Conservation (phyloP, 2,888 invertebrate genomes). For the Sinopyrophorus schimmeli region DNA sequence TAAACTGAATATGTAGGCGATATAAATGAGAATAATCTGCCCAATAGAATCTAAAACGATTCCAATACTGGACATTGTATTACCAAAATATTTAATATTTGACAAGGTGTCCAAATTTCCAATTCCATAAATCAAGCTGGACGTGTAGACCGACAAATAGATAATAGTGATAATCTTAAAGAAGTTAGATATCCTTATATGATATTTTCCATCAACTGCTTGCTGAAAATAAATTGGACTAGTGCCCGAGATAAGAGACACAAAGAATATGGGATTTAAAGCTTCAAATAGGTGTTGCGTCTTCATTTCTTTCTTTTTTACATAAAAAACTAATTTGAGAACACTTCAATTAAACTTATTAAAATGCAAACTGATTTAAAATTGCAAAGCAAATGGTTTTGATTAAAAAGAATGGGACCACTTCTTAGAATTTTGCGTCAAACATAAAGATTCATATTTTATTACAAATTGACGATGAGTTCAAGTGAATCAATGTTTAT, state of each 20-base stretch:
- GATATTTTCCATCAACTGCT: slow-evolving; percentile 16
- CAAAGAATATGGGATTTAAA: slow-evolving; percentile 19
- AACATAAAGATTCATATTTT: too few relatives aligned
- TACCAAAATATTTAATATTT: slow-evolving; percentile 15
- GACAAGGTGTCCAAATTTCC: slow-evolving; percentile 2
- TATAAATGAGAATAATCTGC: slow-evolving; percentile 26
- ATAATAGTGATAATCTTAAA: slow-evolving; percentile 19
- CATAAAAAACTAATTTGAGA: too few relatives aligned
- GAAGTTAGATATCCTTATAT: slow-evolving; percentile 20
- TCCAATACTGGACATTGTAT: slow-evolving; percentile 27
- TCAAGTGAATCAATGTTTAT: too few relatives aligned
- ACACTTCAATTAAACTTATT: too few relatives aligned
- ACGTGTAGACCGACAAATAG: slow-evolving; percentile 18
- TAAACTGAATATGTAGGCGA: slow-evolving; percentile 20
- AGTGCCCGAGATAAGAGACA: slow-evolving; percentile 21
- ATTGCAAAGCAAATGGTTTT: too few relatives aligned
- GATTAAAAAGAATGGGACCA: too few relatives aligned
- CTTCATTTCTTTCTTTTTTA: too few relatives aligned
- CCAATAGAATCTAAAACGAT: slow-evolving; percentile 18
- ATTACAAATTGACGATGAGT: too few relatives aligned
- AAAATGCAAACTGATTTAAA: too few relatives aligned
- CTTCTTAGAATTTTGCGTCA: too few relatives aligned
- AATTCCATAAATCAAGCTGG: slow-evolving; percentile 17
- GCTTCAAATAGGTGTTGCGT: slow-evolving; percentile 21
- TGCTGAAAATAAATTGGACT: slow-evolving; percentile 19